Evolutionary conservation across 2,113 vertebrate species (phyloP), one percentile per base, ranked within the genome.

Genomic region (Hydropotes inermis): DNA sequence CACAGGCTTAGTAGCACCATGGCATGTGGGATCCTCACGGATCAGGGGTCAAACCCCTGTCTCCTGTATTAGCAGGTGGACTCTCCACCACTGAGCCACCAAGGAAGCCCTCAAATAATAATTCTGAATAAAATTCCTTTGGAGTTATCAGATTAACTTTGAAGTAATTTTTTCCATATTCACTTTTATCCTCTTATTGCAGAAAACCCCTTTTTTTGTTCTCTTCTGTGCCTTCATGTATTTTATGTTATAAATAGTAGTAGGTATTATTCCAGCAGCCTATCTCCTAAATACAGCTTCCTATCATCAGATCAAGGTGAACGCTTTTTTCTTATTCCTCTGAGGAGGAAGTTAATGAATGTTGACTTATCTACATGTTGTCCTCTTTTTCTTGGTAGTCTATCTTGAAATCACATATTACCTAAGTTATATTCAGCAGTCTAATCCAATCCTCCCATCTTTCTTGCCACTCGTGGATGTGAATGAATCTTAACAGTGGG

Each of bases 401-500:
- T 61, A 0, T 97, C 94, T 97, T 58, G 43, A 87, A 60, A 60
- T 78, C 89, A 50, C 9, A 55, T 87, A 78, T 39, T 82, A 52
- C 8, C 74, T 96, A 27, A 93, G 52, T 84, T 83, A 84, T 61
- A 60, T 91, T 96, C 58, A 96, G 93, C 97, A 98, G 88, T 87
- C 45, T 91, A 90, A 97, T 13, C 85, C 1, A 7, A 2, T 60
- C 91, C 84, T 78, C 15, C 6, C 19, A 0, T 55, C n/a, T n/a
- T 70, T 9, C 39, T 89, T 74, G 33, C 95, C 95, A 12, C 90
- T 50, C 36, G 19, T 36, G 76, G 70, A 5, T 55, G 23, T 96
- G 90, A 67, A 83, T 97, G 79, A 76, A 96, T 96, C 79, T 93
- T 19, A 45, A 61, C 47, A 89, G 91, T 50, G 55, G 92, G 97